These are phyloP conservation scores for Drosophila sucinea DNA, from an alignment of 1,140 invertebrate genomes.

Conservation along the genomic window DNA sequence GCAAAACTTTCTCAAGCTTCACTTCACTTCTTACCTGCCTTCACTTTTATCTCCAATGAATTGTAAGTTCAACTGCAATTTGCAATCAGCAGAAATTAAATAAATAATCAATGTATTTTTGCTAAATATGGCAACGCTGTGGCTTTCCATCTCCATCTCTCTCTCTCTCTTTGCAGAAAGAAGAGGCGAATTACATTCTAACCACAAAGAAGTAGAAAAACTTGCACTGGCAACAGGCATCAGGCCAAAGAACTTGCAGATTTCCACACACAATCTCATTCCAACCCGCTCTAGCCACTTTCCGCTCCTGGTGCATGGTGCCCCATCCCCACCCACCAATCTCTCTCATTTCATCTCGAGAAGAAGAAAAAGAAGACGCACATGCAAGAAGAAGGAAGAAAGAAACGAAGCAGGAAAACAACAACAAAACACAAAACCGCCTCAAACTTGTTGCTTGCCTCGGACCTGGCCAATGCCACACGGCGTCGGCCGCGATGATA, in stretches of 20 bases:
- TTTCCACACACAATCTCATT: constrained; percentile 24
- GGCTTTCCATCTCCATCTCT: not conserved
- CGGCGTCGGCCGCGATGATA: not conserved
- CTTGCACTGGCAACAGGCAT: constrained; percentile 43
- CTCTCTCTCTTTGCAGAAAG: constrained; percentile 2
- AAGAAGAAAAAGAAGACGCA: constrained; percentile 13
- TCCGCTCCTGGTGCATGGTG: not conserved
- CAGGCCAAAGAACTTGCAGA: constrained; percentile 66
- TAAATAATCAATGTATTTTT: constrained; percentile 11
- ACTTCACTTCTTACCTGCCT: no score
- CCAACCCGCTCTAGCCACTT: constrained; percentile 24
- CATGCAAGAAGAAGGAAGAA: not conserved
- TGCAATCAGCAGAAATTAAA: constrained; percentile 20
- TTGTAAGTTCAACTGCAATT: constrained; percentile 8
- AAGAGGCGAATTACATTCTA: constrained; percentile 51
- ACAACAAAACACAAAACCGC: constrained; percentile 10
- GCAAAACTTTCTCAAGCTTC: no score
- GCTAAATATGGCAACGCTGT: constrained; percentile 46
- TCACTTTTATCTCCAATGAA: not conserved
- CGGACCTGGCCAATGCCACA: constrained; percentile 12
- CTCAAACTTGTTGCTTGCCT: constrained; percentile 17
- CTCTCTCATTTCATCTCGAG: constrained; percentile 28
- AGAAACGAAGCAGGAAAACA: constrained; percentile 1
- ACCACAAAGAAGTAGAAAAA: constrained; percentile 48
- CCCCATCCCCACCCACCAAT: constrained; percentile 15